A percentile compares a stretch with the other conserved stretches of the same genome.
Evolutionary conservation across 2,888 invertebrate species (phyloP).

Genomic region (Hydroisotoma schaefferi): DNA sequence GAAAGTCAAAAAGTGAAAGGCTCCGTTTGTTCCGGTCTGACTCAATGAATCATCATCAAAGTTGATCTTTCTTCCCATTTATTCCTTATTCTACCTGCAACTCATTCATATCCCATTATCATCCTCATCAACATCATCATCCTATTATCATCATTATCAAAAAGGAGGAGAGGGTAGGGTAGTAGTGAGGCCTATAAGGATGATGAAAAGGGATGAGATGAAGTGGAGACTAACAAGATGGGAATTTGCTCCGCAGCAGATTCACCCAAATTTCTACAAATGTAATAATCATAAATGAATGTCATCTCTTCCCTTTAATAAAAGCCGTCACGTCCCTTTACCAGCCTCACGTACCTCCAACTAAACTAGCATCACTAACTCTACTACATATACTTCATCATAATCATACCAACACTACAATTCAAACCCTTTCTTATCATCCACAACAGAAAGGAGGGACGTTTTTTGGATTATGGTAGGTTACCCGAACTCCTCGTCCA

Average conservation of each 20-base stretch:
- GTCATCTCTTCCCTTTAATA: constrained; percentile 1
- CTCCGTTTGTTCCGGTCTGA: no score
- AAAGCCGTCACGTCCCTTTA: constrained; percentile 1
- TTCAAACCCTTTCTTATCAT: no score
- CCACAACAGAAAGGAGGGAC: no score
- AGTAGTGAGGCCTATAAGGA: no score
- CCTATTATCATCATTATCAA: no score
- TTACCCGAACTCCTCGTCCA: no score
- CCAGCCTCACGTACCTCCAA: no score
- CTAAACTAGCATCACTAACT: no score
- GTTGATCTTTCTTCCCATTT: neutral
- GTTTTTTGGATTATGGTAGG: no score
- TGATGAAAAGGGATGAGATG: neutral
- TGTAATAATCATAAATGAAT: constrained; percentile 19
- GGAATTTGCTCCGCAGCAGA: neutral
- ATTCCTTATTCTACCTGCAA: neutral
- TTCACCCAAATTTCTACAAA: constrained; percentile 12
- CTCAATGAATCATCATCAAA: constrained; percentile 14
- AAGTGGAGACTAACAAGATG: constrained; percentile 13
- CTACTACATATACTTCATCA: no score
- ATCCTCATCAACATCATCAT: neutral
- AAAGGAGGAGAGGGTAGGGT: no score
- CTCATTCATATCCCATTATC: neutral
- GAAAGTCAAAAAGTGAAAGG: neutral
- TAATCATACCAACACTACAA: no score